These are phyloP conservation scores for Microtus oregoni DNA, from an alignment of 2,113 vertebrate genomes.

Conservation along the genomic window DNA sequence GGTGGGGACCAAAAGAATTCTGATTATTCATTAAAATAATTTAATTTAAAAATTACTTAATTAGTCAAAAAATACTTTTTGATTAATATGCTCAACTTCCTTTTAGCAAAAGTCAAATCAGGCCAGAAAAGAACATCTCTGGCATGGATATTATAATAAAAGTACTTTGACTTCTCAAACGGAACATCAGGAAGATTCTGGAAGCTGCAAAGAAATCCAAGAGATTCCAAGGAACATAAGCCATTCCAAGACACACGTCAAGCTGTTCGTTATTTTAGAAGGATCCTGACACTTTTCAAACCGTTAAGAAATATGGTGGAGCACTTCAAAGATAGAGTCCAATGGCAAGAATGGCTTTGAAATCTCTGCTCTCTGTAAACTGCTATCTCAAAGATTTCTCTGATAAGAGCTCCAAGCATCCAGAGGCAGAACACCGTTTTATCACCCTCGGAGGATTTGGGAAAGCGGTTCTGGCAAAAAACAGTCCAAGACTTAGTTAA, in stretches of 20 bases:
- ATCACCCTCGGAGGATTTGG: conserved; percentile 63
- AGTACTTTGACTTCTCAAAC: conserved; percentile 85
- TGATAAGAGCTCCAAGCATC: conserved; percentile 86
- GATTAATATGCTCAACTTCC: conserved; percentile 88
- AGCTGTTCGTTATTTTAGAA: conserved; percentile 71
- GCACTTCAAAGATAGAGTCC: conserved; percentile 84
- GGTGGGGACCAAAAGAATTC: not conserved
- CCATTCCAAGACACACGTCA: conserved; percentile 88
- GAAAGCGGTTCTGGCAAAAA: conserved; percentile 86
- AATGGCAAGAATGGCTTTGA: conserved; percentile 87
- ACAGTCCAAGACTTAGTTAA: conserved; percentile 87
- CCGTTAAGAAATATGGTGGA: conserved; percentile 84
- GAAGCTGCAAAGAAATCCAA: conserved; percentile 90
- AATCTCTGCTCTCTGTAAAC: conserved; percentile 84
- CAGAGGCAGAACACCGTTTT: conserved; percentile 84
- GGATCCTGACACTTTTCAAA: conserved; percentile 49
- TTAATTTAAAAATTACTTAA: conserved; percentile 83
- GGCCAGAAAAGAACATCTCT: conserved; percentile 81
- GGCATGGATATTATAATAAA: conserved; percentile 84
- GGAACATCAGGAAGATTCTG: conserved; percentile 70
- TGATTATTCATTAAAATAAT: not conserved
- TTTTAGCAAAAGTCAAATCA: conserved; percentile 88
- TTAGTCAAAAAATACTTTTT: conserved; percentile 87
- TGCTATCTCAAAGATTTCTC: conserved; percentile 85
- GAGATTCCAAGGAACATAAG: conserved; percentile 85